These are phyloP conservation scores for Cottus gobio DNA, from an alignment of 2,113 vertebrate genomes.

Conservation along the genomic window DNA sequence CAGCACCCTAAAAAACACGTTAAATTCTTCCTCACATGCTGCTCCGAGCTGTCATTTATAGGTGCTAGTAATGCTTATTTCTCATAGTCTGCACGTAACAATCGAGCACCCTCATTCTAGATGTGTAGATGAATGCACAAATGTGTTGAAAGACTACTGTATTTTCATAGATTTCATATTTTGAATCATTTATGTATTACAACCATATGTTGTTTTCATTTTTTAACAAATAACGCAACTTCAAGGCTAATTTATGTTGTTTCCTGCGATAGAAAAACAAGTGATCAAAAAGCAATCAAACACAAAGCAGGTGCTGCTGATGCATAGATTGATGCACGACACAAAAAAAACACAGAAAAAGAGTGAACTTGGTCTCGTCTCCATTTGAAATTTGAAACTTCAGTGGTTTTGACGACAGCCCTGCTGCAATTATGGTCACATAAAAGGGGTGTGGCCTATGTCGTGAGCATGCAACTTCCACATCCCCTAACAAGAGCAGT, in stretches of 20 bases:
- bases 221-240: background rate
- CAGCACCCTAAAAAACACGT: background rate
- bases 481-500: too few species aligned
- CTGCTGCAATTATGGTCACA: background rate
- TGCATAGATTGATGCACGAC: background rate
- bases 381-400: background rate
- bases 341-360: background rate
- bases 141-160: too few species aligned
- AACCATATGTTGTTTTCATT: background rate
- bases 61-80: background rate
- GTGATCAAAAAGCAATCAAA: background rate
- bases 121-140: background rate
- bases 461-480: too few species aligned
- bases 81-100: background rate
- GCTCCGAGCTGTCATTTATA: background rate
- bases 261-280: background rate
- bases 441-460: background rate
- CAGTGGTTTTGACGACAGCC: background rate
- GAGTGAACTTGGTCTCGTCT: background rate
- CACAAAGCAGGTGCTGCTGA: background rate
- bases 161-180: background rate
- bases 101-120: background rate
- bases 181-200: background rate
- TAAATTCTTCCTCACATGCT: background rate
- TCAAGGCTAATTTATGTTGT: background rate